Base-by-base conservation (phyloP, 92 coral and sea anemone genomes). In the Heteractis magnifica region DNA sequence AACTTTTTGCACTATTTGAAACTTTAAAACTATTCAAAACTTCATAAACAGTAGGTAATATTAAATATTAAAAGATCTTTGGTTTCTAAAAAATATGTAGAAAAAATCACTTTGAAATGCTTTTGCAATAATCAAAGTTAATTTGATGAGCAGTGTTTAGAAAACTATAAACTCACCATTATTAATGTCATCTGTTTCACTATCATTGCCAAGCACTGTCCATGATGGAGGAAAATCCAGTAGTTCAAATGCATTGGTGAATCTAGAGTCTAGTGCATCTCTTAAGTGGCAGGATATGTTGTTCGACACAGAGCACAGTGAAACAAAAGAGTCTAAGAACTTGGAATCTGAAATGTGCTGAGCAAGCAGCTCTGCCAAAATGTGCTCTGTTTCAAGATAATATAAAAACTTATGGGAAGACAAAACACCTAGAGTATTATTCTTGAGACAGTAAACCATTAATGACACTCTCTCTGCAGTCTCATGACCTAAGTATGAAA, bases 181-280 rank as follows among this genome's bases (percentile, higher is more conserved):
- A 58, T 86, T 87, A 78, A 79, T 55, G 49, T 84, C 84, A 78
- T 72, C 82, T 50, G 79, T 80, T 19, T 76, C 58, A 18, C 89
- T 89, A 65, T 87, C 83, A 6, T 91, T 90, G 8, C 93, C 92
- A 71, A 86, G 77, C 10, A 93, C 79, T 6, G 93, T 89, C 98
- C 98, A 93, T 9, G 92, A 21, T 18, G 98, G 94, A 14, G 98
- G 85, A 49, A 93, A 78, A 15, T 93, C 93, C 75, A 93, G 87
- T 76, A 76, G 73, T 83, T 91, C 98, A 89, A 93, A 93, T 6
- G 95, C 98, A 86, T 81, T 91, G 60, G 98, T 91, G 72, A 93
- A 78, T 71, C 98, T 87, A 34, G 85, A 55, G 85, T 93, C 98
- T 74, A 93, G 64, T 8, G 87, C 86, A 52, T 93, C 94, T 41